These are phyloP conservation scores for Drosophila navojoa DNA, from an alignment of 1,140 invertebrate genomes.

Conservation along the genomic window DNA sequence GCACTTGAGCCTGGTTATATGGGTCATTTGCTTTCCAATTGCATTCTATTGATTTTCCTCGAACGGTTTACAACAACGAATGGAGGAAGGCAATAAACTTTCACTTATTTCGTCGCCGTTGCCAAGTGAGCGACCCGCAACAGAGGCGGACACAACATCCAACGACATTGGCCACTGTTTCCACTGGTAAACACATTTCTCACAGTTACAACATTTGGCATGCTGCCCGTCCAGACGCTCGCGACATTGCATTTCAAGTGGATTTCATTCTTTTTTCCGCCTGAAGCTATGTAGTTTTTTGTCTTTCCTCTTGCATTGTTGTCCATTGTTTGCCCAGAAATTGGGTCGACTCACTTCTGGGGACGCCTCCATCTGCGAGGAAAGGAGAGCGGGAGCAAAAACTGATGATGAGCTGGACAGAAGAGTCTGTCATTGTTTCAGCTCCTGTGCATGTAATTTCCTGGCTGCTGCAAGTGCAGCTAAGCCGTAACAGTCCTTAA, in stretches of 20 bases:
- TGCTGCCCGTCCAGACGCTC: slow-evolving; percentile 19
- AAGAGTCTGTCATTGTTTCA: slow-evolving; percentile 65
- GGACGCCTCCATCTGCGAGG: not conserved
- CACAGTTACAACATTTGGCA: slow-evolving; percentile 51
- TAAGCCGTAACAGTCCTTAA: slow-evolving; percentile 10
- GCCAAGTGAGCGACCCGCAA: slow-evolving; percentile 34
- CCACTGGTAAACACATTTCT: slow-evolving; percentile 69
- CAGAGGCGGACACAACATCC: slow-evolving; percentile 4
- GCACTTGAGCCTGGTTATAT: slow-evolving; percentile 49
- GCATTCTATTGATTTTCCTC: slow-evolving; percentile 74
- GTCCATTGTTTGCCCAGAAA: slow-evolving; percentile 70
- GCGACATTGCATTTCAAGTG: slow-evolving; percentile 64
- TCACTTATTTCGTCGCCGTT: slow-evolving; percentile 73
- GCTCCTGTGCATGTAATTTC: slow-evolving; percentile 74
- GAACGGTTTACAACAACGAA: not conserved
- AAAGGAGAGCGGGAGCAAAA: slow-evolving; percentile 8
- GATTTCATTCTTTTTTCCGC: slow-evolving; percentile 49
- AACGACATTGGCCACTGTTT: slow-evolving; percentile 25
- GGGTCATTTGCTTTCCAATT: slow-evolving; percentile 74
- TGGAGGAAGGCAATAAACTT: slow-evolving; percentile 66
- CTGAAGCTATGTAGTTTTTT: slow-evolving; percentile 32
- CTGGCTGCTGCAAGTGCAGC: slow-evolving; percentile 35
- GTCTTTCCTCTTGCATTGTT: not conserved
- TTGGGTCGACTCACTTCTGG: slow-evolving; percentile 61
- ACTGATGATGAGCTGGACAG: slow-evolving; percentile 56